Evolutionary conservation across 2,797 vertebrate species (phyloP).

Genomic region (Sandelia bainsii): DNA sequence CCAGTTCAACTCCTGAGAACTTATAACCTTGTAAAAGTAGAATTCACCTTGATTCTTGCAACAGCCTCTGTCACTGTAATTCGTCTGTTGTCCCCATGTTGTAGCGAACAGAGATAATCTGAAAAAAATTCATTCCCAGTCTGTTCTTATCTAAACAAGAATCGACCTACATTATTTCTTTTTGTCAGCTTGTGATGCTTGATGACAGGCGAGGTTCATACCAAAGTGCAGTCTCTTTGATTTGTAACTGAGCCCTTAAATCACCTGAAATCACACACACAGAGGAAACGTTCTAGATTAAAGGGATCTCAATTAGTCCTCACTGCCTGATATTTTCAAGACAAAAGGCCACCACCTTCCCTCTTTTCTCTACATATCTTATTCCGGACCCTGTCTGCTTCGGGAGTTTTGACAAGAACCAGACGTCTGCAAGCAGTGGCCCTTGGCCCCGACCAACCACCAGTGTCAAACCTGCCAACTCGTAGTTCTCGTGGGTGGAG

Average conservation of each 20-base stretch:
- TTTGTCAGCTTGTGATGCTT: slow-evolving; percentile 2
- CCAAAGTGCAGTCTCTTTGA: slow-evolving; percentile 37
- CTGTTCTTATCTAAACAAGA: slow-evolving; percentile 19
- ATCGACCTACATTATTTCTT: background rate
- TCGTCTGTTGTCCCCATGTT: no score
- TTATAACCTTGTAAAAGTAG: no score
- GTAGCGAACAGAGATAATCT: background rate
- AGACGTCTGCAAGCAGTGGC: slow-evolving; percentile 37
- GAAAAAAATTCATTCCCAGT: background rate
- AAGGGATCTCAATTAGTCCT: slow-evolving; percentile 70
- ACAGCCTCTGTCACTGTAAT: no score
- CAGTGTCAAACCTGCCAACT: slow-evolving; percentile 22
- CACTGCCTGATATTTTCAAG: slow-evolving; percentile 67
- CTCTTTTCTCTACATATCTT: slow-evolving; percentile 6
- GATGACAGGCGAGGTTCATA: slow-evolving; percentile 14
- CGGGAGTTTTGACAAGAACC: slow-evolving; percentile 56
- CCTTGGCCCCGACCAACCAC: slow-evolving; percentile 13
- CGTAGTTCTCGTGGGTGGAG: background rate
- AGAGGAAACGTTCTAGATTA: slow-evolving; percentile 59
- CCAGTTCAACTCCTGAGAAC: no score
- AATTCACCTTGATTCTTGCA: no score
- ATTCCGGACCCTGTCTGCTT: slow-evolving; percentile 39
- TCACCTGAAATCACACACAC: slow-evolving; percentile 37
- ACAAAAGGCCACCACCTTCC: background rate
- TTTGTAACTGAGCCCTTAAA: slow-evolving; percentile 51